Evolutionary conservation across 2,888 invertebrate genomes (phyloP), one percentile per base, ranked within the genome.

Genomic region (Falcaria lacertinaria): DNA sequence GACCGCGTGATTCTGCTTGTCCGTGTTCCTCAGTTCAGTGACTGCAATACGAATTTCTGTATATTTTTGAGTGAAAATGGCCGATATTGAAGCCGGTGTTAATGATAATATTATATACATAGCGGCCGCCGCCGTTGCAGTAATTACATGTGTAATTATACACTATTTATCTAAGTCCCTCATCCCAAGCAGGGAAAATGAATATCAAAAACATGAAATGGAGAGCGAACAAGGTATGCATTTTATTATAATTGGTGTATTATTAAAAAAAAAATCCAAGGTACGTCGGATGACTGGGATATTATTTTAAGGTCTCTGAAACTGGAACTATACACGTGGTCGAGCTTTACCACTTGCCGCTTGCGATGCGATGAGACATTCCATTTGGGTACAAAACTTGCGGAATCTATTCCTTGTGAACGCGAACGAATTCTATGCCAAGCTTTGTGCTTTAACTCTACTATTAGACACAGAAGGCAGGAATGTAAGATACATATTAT

Each of bases 51-150:
- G 45, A 54, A 67, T 64, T 69, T 58, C 63, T 68, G 55, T 59
- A 68, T 54, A 77, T 56, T 80, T 68, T 64, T 86, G 60, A 74
- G 82, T 87, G 83, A 87, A 85, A 85, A 86, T 86, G 83, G 80
- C 75, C 63, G 81, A 83, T 48, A 67, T 68, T 61, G 64, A 74
- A 71, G 79, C 80, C 81, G 80, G 80, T 75, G 61, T 67, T 53
- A 74, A 65, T 60, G 54, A 64, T 48, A 78, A 80, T 57, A 57
- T 69, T 52, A 69, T 78, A 60, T 56, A 82, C 17, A 47, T 79
- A 51, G 70, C 71, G 42, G 77, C 71, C 50, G 52, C 78, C 41
- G 77, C 71, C 50, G 52, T 79, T 52, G 76, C 86, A 38, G 45
- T 82, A 57, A 50, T 83, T 39, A 46, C 69, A 50, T 80, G 84